These are phyloP conservation scores for Lucilia sericata DNA, from an alignment of 1,140 invertebrate genomes.

Conservation along the genomic window DNA sequence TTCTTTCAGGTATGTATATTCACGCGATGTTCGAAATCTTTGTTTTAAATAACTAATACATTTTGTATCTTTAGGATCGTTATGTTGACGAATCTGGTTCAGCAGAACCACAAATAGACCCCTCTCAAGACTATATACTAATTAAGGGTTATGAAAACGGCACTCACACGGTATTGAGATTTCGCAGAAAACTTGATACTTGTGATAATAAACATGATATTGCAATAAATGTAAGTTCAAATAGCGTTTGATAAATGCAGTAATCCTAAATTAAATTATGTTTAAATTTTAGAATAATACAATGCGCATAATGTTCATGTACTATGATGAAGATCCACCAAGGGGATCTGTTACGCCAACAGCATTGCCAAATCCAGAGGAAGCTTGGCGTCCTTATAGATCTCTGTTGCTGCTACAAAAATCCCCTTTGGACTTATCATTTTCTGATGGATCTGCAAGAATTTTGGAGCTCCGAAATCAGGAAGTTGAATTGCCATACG, in stretches of 20 bases:
- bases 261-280: neutral
- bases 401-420: constrained; percentile 74
- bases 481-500: constrained; percentile 68
- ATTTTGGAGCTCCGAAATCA: constrained; percentile 70
- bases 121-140: constrained; percentile 75
- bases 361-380: constrained; percentile 65
- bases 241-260: neutral
- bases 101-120: constrained; percentile 74
- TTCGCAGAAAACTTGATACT: constrained; percentile 74
- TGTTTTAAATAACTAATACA: neutral
- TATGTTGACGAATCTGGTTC: constrained; percentile 71
- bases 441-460: constrained; percentile 67
- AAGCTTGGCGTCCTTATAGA: constrained; percentile 68
- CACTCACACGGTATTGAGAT: constrained; percentile 76
- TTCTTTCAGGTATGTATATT: constrained; percentile 71
- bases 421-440: constrained; percentile 62
- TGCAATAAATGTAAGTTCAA: constrained; percentile 73
- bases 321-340: constrained; percentile 72
- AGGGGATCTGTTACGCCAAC: constrained; percentile 69
- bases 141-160: constrained; percentile 75
- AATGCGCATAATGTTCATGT: constrained; percentile 75
- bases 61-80: constrained; percentile 71
- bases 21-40: constrained; percentile 45
- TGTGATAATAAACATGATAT: constrained; percentile 74
- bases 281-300: constrained; percentile 73